Evolutionary conservation across 2,797 vertebrate genomes (phyloP), one percentile per base, ranked within the genome.

Genomic region (Clarias platycephalus): DNA sequence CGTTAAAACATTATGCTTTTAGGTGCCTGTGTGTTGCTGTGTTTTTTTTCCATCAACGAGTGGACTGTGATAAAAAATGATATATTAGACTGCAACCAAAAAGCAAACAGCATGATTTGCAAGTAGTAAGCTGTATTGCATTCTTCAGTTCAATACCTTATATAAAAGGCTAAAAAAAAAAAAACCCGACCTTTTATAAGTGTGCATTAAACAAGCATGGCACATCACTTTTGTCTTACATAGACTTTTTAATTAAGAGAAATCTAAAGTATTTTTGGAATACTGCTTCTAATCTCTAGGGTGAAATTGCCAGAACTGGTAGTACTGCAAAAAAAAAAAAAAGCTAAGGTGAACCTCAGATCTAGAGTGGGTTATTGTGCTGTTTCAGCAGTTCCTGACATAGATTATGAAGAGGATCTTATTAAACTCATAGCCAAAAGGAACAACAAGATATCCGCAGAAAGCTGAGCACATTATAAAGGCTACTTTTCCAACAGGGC

Each of bases 21-120:
- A 79, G 66, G 67, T 79, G 74, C 57, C 66, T 70, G 68, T 60
- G 3, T 76, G 64, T 64, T 63, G 13, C 75, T 83, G 44, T 60
- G 34, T 55, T 60, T 34, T 34, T 34, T 62, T 55, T 68, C n/a
- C 16, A 22, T 64, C 20, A 82, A 40, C 28, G 18, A 72, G 63
- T 84, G 79, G 64, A 82, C n/a, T 58, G 57, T 64, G 66, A 82
- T 26, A 55, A 55, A 26, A 22, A 31, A 13, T 34, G 0, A 4
- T 22, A 22, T 72, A 71, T 66, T 83, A 75, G 28, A 71, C n/a
- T 83, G 79, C 67, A 85, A 49, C 63, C 70, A 49, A 82, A 53
- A 84, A 40, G 79, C 64, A 87, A 88, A 87, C 70, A 81, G 87
- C 86, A 86, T 31, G 82, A 82, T 82, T 88, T 88, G 82, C 79